phyloP scores from a whole-genome alignment of 1,140 invertebrate genomes.

The Araneus ventricosus region DNA sequence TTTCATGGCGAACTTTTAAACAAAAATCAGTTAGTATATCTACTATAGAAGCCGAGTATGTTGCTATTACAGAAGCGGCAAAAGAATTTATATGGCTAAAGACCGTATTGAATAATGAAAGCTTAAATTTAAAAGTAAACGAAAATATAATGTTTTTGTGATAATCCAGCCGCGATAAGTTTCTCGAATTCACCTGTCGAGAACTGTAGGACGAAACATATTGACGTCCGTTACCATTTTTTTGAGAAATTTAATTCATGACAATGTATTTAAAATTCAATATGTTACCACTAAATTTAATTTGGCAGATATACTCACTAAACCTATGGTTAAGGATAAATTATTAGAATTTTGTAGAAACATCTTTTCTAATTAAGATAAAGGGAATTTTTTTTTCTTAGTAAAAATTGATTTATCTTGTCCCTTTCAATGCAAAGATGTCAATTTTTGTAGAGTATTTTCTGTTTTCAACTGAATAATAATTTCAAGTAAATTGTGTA shows the following conservation, averaged over 20 bases:
- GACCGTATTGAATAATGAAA: conserved; percentile 29
- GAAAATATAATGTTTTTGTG: not conserved
- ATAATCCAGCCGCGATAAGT: not conserved
- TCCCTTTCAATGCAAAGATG: too few relatives aligned
- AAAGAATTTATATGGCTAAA: conserved; percentile 78
- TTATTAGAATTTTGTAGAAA: conserved; percentile 2
- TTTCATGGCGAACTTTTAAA: conserved; percentile 67
- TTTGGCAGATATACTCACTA: conserved; percentile 15
- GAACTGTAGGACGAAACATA: conserved; percentile 13
- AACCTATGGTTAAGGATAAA: not conserved
- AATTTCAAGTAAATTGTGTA: too few relatives aligned
- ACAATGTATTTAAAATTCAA: not conserved
- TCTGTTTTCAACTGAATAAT: too few relatives aligned
- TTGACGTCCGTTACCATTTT: not conserved
- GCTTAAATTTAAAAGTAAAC: not conserved
- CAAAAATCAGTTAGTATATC: conserved; percentile 78
- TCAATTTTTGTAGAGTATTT: too few relatives aligned
- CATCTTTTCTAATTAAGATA: not conserved
- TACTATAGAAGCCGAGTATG: conserved; percentile 79
- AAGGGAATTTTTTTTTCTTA: too few relatives aligned
- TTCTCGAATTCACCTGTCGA: not conserved
- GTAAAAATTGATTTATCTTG: too few relatives aligned
- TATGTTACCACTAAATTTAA: not conserved
- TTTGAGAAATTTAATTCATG: conserved; percentile 32
- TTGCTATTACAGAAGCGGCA: conserved; percentile 78